Evolutionary conservation across 37 sponge, comb jelly and placozoan species (phyloP), one percentile per base, ranked within the genome.

Genomic region (Mnemiopsis leidyi): DNA sequence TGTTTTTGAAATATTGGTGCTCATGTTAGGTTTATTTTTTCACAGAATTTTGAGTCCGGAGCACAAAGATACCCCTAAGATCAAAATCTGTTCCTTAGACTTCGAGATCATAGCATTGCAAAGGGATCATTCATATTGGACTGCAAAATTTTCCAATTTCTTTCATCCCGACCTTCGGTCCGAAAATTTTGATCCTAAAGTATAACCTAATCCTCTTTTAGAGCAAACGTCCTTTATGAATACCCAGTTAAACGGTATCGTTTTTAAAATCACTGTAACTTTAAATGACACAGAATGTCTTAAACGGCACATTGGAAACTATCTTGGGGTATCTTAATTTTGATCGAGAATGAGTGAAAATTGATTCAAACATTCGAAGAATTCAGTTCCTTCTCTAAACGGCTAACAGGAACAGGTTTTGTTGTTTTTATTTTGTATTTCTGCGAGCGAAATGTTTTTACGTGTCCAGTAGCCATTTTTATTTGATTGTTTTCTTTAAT

Each of bases 391-490:
- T 32, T 31, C n/a, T n/a, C 36, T 16, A 32, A 77, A 77, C 21
- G 35, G 26, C 20, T 77, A 77, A 32, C 32, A 28, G 79, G 79
- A 32, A 28, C 79, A 28, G 79, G 32, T 77, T 77, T 85, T 85
- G 90, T 85, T 85, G 61, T 85, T 85, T 85, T 85, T 85, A 40
- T 85, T 85, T 85, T 85, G 23, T 85, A 85, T 85, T 85, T 85
- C 90, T 40, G 90, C 32, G 90, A 85, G 40, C 90, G n/a, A 32
- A 85, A 85, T 85, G 90, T 85, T 85, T 85, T 85, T 85, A 85
- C 90, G 26, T 71, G 61, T 85, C 90, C 40, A 85, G 61, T 38
- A 85, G 9, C 90, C 61, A 85, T 85, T 85, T 85, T 85, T 85
- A 85, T 85, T 85, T 85, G 35, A 85, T 85, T 85, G 90, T 85